Conservation (phyloP, 1,140 invertebrate genomes). For the Protaetia brevitarsis region DNA sequence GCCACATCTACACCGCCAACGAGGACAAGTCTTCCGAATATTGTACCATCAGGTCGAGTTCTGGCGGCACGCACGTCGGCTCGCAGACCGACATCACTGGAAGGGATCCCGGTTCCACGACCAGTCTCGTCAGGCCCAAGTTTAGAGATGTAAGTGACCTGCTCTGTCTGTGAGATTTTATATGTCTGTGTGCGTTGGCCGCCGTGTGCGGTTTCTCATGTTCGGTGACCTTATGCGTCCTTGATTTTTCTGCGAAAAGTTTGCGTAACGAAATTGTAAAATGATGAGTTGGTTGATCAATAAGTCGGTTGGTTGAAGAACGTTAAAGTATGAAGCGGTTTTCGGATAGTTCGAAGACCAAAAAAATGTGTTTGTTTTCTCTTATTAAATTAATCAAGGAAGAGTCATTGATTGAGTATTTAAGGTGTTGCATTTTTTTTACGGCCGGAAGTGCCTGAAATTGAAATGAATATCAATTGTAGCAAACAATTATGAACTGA, state of each 20-base stretch:
- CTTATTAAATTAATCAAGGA: too few relatives aligned
- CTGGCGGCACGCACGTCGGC: not conserved
- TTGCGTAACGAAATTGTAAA: too few relatives aligned
- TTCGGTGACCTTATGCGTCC: conserved; percentile 2
- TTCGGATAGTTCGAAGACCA: too few relatives aligned
- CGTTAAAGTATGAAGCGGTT: too few relatives aligned
- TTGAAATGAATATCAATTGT: too few relatives aligned
- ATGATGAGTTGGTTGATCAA: too few relatives aligned
- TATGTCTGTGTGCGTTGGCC: conserved; percentile 4
- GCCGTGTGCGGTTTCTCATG: not conserved
- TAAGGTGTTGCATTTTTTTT: too few relatives aligned
- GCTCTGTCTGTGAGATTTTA: not conserved
- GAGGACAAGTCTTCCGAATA: conserved; percentile 1
- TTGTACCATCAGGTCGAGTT: conserved; percentile 14
- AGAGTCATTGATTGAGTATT: too few relatives aligned
- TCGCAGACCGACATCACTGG: conserved; percentile 11
- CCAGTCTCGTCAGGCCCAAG: conserved; percentile 11
- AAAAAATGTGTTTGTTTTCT: too few relatives aligned
- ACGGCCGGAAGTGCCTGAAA: too few relatives aligned
- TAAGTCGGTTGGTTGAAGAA: too few relatives aligned
- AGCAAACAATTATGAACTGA: too few relatives aligned
- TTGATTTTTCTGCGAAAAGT: conserved; percentile 8
- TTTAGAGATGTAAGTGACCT: conserved; percentile 22
- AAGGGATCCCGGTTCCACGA: not conserved
- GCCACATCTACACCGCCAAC: not conserved